phyloP scores from a whole-genome alignment of 2,797 vertebrate genomes.

The Jordanella pulchra region DNA sequence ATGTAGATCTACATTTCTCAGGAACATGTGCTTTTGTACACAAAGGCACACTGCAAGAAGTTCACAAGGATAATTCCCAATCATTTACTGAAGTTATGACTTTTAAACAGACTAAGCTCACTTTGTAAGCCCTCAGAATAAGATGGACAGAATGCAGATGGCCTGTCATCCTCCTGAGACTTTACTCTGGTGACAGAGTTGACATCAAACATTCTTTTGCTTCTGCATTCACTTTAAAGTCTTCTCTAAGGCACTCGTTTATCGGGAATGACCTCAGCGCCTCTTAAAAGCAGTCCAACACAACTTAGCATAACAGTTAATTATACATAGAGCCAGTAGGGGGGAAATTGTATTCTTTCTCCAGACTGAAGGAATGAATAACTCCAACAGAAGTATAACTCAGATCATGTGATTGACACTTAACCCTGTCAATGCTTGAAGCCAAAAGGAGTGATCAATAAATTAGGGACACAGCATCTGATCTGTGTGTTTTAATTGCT shows the following conservation, averaged over 20 bases:
- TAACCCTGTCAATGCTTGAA: slow-evolving; percentile 73
- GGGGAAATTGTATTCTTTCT: slow-evolving; percentile 65
- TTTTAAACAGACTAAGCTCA: background rate
- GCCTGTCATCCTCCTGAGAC: background rate
- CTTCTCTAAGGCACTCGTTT: slow-evolving; percentile 36
- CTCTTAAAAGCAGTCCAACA: slow-evolving; percentile 40
- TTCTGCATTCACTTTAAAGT: slow-evolving; percentile 67
- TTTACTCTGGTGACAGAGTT: slow-evolving; percentile 9
- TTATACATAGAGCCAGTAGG: slow-evolving; percentile 62
- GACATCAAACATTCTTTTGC: slow-evolving; percentile 30
- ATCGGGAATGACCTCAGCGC: slow-evolving; percentile 42
- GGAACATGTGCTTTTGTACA: too few relatives aligned
- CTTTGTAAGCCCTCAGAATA: background rate
- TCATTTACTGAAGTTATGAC: too few relatives aligned
- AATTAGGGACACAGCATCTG: slow-evolving; percentile 76
- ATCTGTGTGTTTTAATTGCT: slow-evolving; percentile 77
- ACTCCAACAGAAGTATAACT: slow-evolving; percentile 74
- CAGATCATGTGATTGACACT: slow-evolving; percentile 81
- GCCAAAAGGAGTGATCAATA: slow-evolving; percentile 75
- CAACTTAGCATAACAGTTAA: slow-evolving; percentile 67
- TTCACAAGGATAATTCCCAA: too few relatives aligned
- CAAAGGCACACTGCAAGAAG: too few relatives aligned
- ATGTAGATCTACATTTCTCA: too few relatives aligned
- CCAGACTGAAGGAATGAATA: slow-evolving; percentile 68
- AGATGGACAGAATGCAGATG: slow-evolving; percentile 8